These are phyloP conservation scores for Chiloscyllium plagiosum DNA, from an alignment of 2,113 vertebrate genomes.

Conservation along the genomic window DNA sequence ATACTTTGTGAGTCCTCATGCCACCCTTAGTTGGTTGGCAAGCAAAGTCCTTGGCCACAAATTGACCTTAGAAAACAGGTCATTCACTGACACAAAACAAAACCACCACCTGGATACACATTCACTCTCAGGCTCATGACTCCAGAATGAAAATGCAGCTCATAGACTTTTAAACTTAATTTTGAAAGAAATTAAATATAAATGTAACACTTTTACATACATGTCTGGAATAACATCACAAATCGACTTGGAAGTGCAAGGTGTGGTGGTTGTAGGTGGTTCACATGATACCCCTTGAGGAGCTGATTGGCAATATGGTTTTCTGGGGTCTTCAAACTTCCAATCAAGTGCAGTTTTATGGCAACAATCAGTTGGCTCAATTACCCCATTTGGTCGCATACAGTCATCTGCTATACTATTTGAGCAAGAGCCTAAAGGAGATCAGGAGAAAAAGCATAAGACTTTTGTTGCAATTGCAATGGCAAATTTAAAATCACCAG, in stretches of 20 bases:
- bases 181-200: neutral
- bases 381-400: neutral
- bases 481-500: neutral
- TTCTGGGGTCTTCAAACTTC: neutral
- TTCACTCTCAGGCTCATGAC: too few species aligned
- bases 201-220: neutral
- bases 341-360: neutral
- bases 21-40: neutral
- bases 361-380: neutral
- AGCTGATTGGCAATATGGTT: neutral
- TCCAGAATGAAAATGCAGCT: neutral
- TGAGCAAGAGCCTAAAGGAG: slow-evolving; percentile 12
- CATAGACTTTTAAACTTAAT: neutral
- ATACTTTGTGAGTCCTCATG: too few species aligned
- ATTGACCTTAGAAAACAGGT: neutral
- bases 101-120: neutral
- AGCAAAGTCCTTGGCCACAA: neutral
- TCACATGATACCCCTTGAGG: neutral
- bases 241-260: too few species aligned
- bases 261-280: neutral
- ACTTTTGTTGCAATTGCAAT: too few species aligned
- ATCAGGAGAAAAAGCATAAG: neutral
- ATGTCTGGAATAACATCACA: neutral
- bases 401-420: neutral
- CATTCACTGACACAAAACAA: neutral